Base-by-base conservation (phyloP, 2,113 vertebrate species). In the Pontoporia blainvillei region DNA sequence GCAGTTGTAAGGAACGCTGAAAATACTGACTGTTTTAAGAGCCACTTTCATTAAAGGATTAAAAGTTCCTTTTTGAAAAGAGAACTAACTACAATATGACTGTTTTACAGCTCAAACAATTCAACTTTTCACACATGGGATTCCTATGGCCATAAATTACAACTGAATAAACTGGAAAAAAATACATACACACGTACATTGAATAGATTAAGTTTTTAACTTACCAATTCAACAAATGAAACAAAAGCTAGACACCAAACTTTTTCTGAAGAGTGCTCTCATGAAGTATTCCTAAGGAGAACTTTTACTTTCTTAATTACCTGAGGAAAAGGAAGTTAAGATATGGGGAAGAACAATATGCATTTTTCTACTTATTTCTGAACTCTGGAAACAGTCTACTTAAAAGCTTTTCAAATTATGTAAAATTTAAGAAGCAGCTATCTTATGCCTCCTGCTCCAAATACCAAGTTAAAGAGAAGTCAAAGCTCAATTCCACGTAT, bases 21-120 rank as follows among this genome's bases (percentile, higher is more conserved):
- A 97, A 96, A 95, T 10, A 62, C 54, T 94, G 46, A 93, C 34
- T 41, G 25, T 93, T 95, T 82, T 94, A 87, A 83, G 31, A 89
- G 4, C 1, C 34, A 89, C 72, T 88, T 97, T 96, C 92, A 57
- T 83, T 95, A 90, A 46, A 85, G 76, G 94, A 84, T 18, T 79
- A 94, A n/a, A 92, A 36, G 79, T 94, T 75, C 59, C 59, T 83
- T 93, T 96, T 67, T 91, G 25, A 93, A 96, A 83, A 76, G 52
- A 78, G 76, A 13, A 76, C 36, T 46, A 8, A 64, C 25, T 57
- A 67, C 6, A 64, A 36, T 82, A 62, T 75, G 82, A 83, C 86
- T 90, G 86, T 57, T 86, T 91, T 90, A 86, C 18, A 59, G 39
- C 54, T 96, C 59, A 82, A 95, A 94, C 18, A 54, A 67, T 66